Base-by-base conservation (phyloP, 2,113 vertebrate species). In the Quiscalus mexicanus region DNA sequence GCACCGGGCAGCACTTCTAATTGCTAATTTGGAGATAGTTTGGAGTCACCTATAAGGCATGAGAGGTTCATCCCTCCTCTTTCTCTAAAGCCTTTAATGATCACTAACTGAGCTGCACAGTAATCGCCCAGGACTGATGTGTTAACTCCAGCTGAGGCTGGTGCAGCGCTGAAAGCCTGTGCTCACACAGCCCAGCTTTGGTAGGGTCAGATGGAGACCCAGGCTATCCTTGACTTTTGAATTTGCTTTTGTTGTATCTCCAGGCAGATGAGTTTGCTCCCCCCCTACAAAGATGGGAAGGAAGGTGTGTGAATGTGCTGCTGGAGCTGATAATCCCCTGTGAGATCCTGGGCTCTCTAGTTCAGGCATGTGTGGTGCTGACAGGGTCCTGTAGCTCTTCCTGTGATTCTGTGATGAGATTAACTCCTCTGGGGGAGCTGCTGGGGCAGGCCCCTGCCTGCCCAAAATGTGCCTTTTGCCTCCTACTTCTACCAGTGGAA, bases 351-450 rank as follows among this genome's bases (percentile, higher is more conserved):
- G 60, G 24, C 15, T 45, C 5, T 3, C 67, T 37, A 45, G 25
- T 15, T 59, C 25, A n/a, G 47, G 10, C 1, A 1, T 63, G 27
- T n/a, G 14, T 1, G 4, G 3, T 19, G 62, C 62, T 3, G 4
- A 27, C 16, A 33, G 63, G 24, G 22, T 69, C 49, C 9, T 1
- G 8, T 14, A 64, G 67, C n/a, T 63, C 25, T 73, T 44, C 23
- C 21, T 41, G 45, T 24, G 19, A 45, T 45, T 52, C 45, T 75
- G 60, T 47, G 55, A 60, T 31, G 30, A 62, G 47, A 76, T 60
- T 14, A 42, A 41, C 12, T 76, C 35, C 21, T 68, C 28, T 4
- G 1, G 5, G 30, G 23, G 7, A 78, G 10, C 31, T 1, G 7
- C 8, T 19, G 25, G 30, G 44, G 42, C 5, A 5, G 79, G 79